Evolutionary conservation across 2,888 invertebrate species (phyloP).

Genomic region (Cosmia trapezina): DNA sequence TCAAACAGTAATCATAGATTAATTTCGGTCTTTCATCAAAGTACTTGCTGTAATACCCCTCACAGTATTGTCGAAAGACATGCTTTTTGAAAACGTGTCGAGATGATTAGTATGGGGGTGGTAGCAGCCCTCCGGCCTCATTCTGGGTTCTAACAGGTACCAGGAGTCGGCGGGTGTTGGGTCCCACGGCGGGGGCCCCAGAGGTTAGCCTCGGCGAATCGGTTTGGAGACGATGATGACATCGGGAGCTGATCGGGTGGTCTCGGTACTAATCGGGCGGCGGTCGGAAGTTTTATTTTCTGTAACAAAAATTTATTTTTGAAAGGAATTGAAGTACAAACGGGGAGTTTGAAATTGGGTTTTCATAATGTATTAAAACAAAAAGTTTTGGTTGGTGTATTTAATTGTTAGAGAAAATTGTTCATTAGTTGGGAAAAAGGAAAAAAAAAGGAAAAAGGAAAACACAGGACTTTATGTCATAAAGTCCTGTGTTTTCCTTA

Average conservation of each 20-base stretch:
- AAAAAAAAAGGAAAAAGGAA: too few relatives aligned
- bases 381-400: conserved; percentile 18
- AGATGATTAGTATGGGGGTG: conserved; percentile 72
- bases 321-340: not conserved
- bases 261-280: conserved; percentile 94
- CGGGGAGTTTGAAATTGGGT: conserved; percentile 6
- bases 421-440: too few relatives aligned
- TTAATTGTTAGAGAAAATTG: conserved; percentile 18
- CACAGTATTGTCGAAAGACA: conserved; percentile 80
- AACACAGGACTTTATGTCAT: too few relatives aligned
- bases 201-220: conserved; percentile 89
- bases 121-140: conserved; percentile 82
- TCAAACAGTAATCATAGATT: conserved; percentile 85
- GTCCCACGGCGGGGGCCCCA: conserved; percentile 89
- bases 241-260: conserved; percentile 97
- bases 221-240: conserved; percentile 93
- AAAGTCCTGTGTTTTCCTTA: too few relatives aligned
- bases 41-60: conserved; percentile 84
- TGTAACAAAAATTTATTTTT: conserved; percentile 66
- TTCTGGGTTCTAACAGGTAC: conserved; percentile 77
- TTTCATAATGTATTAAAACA: conserved; percentile 16
- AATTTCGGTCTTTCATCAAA: conserved; percentile 82
- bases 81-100: conserved; percentile 78
- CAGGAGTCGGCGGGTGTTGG: conserved; percentile 83
- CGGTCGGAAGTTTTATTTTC: conserved; percentile 86